Evolutionary conservation across 2,797 vertebrate genomes (phyloP).

Genomic region (Scolopax rusticola): DNA sequence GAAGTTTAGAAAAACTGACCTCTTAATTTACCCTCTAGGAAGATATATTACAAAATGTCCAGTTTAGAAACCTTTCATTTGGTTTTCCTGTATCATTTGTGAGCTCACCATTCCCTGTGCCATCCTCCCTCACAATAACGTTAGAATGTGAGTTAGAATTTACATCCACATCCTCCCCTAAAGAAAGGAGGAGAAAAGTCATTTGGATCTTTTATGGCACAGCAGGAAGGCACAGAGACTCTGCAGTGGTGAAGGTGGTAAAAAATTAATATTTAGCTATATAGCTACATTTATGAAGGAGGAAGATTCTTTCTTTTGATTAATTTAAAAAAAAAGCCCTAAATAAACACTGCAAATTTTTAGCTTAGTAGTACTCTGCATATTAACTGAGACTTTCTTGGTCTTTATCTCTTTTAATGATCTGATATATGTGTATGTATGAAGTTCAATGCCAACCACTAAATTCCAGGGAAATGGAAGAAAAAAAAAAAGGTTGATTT

Average conservation of each 20-base stretch:
- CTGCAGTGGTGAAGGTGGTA: background rate
- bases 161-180: background rate
- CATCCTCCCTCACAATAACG: background rate
- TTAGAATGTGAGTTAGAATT: accelerated
- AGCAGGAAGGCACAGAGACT: background rate
- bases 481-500: background rate
- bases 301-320: background rate
- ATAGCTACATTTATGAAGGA: background rate
- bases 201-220: background rate
- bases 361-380: background rate
- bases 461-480: background rate
- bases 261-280: background rate
- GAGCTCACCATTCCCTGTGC: background rate
- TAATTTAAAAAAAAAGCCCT: background rate
- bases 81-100: background rate
- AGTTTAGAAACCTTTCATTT: background rate
- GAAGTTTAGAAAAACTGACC: background rate
- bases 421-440: background rate
- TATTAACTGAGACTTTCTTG: background rate
- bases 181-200: background rate
- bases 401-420: background rate
- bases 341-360: background rate
- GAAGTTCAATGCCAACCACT: background rate
- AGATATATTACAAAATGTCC: background rate
- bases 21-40: background rate